A percentile compares a stretch with the other conserved stretches of the same genome.
Conservation (phyloP, 2,113 vertebrate species). For the Thamnophis sirtalis region DNA sequence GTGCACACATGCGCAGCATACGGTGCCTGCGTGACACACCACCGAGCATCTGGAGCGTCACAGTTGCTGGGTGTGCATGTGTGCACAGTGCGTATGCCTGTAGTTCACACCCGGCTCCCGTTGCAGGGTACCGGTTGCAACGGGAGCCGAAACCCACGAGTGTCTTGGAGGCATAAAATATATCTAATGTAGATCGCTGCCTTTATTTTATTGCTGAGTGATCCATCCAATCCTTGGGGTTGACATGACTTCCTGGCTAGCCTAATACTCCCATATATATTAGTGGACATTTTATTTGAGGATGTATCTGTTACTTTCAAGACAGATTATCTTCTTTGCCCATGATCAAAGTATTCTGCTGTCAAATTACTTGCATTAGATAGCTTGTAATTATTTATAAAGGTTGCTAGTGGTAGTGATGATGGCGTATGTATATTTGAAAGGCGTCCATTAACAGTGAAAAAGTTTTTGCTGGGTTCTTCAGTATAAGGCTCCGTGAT, state of each 20-base stretch:
- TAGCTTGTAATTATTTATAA: background rate
- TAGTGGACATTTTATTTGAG: background rate
- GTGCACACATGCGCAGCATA: too few relatives aligned
- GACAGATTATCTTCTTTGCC: background rate
- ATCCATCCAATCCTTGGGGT: background rate
- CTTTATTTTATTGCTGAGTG: background rate
- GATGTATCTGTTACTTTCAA: background rate
- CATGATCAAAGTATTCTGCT: background rate
- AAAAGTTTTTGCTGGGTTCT: background rate
- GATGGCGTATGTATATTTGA: background rate
- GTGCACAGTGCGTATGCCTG: too few relatives aligned
- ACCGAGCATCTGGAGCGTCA: too few relatives aligned
- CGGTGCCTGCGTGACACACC: too few relatives aligned
- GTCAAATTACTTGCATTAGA: background rate
- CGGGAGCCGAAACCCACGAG: too few relatives aligned
- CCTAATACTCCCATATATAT: background rate
- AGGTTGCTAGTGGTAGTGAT: background rate
- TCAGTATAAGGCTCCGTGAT: background rate
- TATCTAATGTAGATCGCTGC: background rate
- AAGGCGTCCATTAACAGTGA: background rate
- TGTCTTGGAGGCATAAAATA: background rate
- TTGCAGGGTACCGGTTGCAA: too few relatives aligned
- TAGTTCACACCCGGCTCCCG: too few relatives aligned
- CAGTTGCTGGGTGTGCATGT: too few relatives aligned
- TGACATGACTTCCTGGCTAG: background rate